phyloP scores from a whole-genome alignment of 2,113 vertebrate species.

The Oreotrochilus melanogaster region DNA sequence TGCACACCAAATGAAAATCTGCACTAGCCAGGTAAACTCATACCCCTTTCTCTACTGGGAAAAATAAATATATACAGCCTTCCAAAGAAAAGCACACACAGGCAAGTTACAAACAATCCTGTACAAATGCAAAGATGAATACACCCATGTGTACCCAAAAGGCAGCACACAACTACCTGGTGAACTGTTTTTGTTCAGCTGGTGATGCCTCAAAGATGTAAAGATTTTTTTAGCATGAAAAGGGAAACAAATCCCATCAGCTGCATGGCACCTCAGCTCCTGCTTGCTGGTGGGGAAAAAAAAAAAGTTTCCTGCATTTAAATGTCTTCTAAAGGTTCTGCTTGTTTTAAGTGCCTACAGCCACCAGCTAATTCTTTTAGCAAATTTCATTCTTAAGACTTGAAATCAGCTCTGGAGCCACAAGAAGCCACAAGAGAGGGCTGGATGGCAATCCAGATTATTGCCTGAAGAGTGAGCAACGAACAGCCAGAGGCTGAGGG shows the following conservation, averaged over 20 bases:
- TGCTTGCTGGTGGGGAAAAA: neutral
- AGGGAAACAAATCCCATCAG: neutral
- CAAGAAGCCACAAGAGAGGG: neutral
- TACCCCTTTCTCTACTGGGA: neutral
- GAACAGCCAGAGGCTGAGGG: neutral
- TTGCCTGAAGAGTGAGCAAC: neutral
- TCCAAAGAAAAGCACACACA: neutral
- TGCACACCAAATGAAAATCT: neutral
- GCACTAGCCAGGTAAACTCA: neutral
- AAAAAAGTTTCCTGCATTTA: neutral
- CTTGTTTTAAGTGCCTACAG: neutral
- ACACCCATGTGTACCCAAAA: accelerated
- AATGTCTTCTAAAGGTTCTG: neutral
- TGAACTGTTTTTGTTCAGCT: neutral
- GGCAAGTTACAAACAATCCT: neutral
- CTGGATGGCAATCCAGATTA: neutral
- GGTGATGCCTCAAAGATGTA: neutral
- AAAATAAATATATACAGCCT: neutral
- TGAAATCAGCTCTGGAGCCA: neutral
- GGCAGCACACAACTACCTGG: neutral
- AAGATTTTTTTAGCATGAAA: neutral
- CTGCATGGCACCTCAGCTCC: neutral
- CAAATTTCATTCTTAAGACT: neutral
- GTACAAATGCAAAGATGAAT: neutral
- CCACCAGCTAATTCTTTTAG: neutral